Evolutionary conservation across 2,797 vertebrate species (phyloP).

Genomic region (Atherinosoma microstoma): DNA sequence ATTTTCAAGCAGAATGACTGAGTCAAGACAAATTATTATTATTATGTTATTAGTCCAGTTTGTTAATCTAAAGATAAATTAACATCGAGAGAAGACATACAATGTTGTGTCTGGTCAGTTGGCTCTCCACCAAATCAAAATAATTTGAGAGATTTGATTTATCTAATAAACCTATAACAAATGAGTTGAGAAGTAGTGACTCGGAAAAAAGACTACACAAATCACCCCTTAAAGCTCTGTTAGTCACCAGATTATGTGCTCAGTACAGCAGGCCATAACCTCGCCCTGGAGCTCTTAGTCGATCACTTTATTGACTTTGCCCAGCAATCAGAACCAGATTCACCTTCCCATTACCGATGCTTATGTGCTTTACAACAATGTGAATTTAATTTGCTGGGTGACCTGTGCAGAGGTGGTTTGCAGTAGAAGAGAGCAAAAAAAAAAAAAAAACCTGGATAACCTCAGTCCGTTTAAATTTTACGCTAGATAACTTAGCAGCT

Average conservation of each 20-base stretch:
- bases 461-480: constrained; percentile 1
- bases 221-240: constrained; percentile 75
- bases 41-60: background rate
- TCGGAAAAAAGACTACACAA: constrained; percentile 61
- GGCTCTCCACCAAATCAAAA: background rate
- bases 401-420: constrained; percentile 12
- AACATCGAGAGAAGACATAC: too few species aligned
- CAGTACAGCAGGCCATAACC: constrained; percentile 64
- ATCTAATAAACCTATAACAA: constrained; percentile 23
- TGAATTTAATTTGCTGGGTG: constrained; percentile 46
- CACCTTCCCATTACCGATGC: constrained; percentile 67
- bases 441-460: background rate
- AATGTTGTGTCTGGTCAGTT: background rate
- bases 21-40: background rate
- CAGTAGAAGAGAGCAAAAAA: constrained; percentile 33
- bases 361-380: constrained; percentile 46
- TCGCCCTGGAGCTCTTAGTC: constrained; percentile 54
- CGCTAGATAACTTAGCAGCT: constrained; percentile 2
- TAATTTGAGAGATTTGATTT: background rate
- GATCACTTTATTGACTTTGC: constrained; percentile 68
- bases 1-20: background rate
- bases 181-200: constrained; percentile 34
- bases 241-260: constrained; percentile 65
- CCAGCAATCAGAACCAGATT: constrained; percentile 70
- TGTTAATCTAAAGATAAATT: background rate